Evolutionary conservation across 2,797 vertebrate genomes (phyloP).

Genomic region (Dermochelys coriacea): DNA sequence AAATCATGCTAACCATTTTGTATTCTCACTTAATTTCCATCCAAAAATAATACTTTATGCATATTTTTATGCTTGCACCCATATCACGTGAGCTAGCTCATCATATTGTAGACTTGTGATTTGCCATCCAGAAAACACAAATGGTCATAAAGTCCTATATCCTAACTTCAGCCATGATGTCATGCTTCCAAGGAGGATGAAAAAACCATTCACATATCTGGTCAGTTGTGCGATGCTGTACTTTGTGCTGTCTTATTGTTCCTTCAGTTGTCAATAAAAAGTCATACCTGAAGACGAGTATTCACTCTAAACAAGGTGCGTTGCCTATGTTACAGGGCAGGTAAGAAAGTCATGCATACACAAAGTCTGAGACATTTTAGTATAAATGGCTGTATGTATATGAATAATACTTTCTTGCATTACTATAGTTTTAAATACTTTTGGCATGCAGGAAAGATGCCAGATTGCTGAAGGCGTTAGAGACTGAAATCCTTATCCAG

Average conservation of each 20-base stretch:
- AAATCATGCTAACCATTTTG: background rate
- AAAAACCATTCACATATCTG: background rate
- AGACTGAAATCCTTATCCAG: background rate
- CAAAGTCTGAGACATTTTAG: background rate
- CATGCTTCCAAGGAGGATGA: background rate
- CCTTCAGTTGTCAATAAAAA: background rate
- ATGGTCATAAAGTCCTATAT: background rate
- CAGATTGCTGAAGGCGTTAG: constrained; percentile 16
- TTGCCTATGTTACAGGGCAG: rapidly evolving
- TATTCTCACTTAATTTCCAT: background rate
- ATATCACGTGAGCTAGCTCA: background rate
- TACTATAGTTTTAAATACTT: background rate
- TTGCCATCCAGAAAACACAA: background rate
- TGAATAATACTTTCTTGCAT: background rate
- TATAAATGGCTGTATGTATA: background rate
- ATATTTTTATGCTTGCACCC: background rate
- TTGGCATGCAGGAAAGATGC: background rate
- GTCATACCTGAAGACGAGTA: background rate
- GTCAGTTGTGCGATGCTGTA: background rate
- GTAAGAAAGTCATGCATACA: rapidly evolving
- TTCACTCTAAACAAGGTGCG: background rate
- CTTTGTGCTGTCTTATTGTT: background rate
- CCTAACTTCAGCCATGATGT: background rate
- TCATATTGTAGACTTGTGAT: background rate
- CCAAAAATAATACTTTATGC: background rate